Conservation (phyloP, 2,888 invertebrate genomes). For the Andrena camellia region DNA sequence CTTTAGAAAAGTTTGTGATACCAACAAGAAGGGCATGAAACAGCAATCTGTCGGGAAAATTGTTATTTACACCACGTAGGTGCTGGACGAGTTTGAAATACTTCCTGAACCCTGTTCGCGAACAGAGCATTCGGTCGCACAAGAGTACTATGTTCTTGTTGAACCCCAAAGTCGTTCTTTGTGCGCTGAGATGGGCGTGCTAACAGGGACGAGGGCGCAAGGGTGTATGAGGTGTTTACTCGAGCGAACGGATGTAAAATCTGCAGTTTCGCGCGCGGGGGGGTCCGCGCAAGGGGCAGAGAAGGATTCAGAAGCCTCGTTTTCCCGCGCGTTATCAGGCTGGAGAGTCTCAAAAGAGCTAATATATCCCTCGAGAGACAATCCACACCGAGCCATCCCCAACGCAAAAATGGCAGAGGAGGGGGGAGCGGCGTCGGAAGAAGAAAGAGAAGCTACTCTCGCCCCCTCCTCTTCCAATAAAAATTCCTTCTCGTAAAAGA, state of each 20-base stretch:
- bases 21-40: neutral
- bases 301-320: slow-evolving; percentile 55
- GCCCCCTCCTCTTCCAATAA: neutral
- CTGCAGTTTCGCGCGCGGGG: slow-evolving; percentile 58
- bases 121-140: slow-evolving; percentile 34
- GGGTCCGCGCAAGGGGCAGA: slow-evolving; percentile 38
- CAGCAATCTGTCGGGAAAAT: neutral
- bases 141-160: slow-evolving; percentile 40
- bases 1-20: too few relatives aligned
- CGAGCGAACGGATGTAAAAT: slow-evolving; percentile 72
- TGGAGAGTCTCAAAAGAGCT: slow-evolving; percentile 79
- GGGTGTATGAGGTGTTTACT: slow-evolving; percentile 62
- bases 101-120: neutral
- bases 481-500: slow-evolving; percentile 30
- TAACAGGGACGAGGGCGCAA: slow-evolving; percentile 32
- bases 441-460: neutral
- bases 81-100: neutral
- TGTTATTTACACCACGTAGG: neutral
- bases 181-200: slow-evolving; percentile 46
- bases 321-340: slow-evolving; percentile 74
- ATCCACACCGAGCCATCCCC: slow-evolving; percentile 45
- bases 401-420: slow-evolving; percentile 1
- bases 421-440: slow-evolving; percentile 18
- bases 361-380: slow-evolving; percentile 75
- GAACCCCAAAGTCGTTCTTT: slow-evolving; percentile 57